phyloP scores from a whole-genome alignment of 2,797 vertebrate genomes.

The Syndactyla subalaris region DNA sequence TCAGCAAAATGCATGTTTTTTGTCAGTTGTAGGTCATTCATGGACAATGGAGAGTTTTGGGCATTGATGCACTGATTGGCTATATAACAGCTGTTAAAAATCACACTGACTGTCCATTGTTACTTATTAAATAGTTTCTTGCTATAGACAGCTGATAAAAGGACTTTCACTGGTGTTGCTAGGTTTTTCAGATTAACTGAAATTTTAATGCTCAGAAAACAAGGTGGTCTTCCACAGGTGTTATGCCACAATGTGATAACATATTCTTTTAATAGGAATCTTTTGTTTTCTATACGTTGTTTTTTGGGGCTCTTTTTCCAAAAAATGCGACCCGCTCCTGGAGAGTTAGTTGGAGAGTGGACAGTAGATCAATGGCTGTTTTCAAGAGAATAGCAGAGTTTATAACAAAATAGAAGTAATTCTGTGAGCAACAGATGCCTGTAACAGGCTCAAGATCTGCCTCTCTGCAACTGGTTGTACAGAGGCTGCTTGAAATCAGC shows the following conservation, averaged over 20 bases:
- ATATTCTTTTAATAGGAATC: not conserved
- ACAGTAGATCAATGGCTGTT: slow-evolving; percentile 40
- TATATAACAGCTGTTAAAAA: not conserved
- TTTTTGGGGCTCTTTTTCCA: not conserved
- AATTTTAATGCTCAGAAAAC: not conserved
- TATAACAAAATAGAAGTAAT: slow-evolving; percentile 26
- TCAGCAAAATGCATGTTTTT: not conserved
- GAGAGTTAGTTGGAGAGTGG: slow-evolving; percentile 45
- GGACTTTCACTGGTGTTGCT: not conserved
- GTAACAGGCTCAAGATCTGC: not conserved
- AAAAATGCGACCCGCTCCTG: not conserved
- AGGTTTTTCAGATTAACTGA: not conserved
- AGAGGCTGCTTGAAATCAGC: not conserved
- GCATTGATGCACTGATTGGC: not conserved
- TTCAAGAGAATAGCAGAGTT: slow-evolving; percentile 24
- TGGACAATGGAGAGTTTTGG: not conserved
- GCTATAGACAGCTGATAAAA: not conserved
- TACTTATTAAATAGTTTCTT: not conserved
- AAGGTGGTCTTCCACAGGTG: not conserved
- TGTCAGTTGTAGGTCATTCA: not conserved
- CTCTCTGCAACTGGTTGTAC: not conserved
- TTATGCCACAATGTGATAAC: not conserved
- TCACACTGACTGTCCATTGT: not conserved
- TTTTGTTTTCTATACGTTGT: not conserved
- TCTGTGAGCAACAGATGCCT: slow-evolving; percentile 42